Conservation (phyloP, 1,140 invertebrate genomes). For the Asbolus verrucosus region DNA sequence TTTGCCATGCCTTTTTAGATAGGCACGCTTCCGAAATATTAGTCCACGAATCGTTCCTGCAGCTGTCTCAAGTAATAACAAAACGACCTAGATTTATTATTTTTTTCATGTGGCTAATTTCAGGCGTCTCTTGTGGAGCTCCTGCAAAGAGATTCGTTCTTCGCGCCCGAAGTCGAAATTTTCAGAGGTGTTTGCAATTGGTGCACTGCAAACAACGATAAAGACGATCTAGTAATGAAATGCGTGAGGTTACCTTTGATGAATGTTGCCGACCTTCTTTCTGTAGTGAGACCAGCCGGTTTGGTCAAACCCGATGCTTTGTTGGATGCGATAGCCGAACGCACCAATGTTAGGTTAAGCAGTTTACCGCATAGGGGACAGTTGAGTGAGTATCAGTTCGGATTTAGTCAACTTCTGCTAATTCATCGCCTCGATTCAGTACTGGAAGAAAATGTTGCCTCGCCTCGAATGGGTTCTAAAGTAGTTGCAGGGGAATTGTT, state of each 20-base stretch:
- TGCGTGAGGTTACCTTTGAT: conserved; percentile 90
- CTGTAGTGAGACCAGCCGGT: conserved; percentile 85
- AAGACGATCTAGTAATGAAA: conserved; percentile 67
- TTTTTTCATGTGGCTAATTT: conserved; percentile 53
- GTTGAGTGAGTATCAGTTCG: conserved; percentile 70
- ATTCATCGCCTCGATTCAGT: conserved; percentile 73
- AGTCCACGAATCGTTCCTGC: conserved; percentile 84
- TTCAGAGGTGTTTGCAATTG: conserved; percentile 90
- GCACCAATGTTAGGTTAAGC: conserved; percentile 80
- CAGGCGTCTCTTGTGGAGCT: conserved; percentile 83
- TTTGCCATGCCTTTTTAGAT: conserved; percentile 88
- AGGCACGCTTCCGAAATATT: conserved; percentile 88
- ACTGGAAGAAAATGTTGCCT: conserved; percentile 92
- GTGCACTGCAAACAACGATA: conserved; percentile 79
- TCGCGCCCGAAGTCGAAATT: conserved; percentile 94
- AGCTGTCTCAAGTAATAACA: conserved; percentile 80
- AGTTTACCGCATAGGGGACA: conserved; percentile 86
- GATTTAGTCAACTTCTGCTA: background rate
- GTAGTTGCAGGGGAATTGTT: conserved; percentile 91
- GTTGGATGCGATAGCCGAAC: conserved; percentile 92
- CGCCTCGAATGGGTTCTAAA: conserved; percentile 79
- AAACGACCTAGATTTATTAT: background rate
- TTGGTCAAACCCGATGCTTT: conserved; percentile 90
- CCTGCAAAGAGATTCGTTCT: conserved; percentile 94
- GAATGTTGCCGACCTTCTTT: conserved; percentile 86